Evolutionary conservation across 2,888 invertebrate genomes (phyloP), one percentile per base, ranked within the genome.

Genomic region (Lycia hirtaria): DNA sequence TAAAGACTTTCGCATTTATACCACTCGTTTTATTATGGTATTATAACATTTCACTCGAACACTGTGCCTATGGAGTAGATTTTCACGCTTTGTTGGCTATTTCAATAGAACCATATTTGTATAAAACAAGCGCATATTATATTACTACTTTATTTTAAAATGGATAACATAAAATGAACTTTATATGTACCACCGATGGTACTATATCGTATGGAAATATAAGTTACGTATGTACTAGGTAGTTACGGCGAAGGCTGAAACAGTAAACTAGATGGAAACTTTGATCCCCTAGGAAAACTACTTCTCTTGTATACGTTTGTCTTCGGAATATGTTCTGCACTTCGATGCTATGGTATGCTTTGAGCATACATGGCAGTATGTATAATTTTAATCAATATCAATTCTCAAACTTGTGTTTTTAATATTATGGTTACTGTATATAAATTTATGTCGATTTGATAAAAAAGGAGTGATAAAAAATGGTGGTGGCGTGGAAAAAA

Each of bases 221-320:
- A 41, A 14, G 22, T n/a, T n/a, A n/a, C n/a, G n/a, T n/a, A n/a
- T n/a, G n/a, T n/a, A n/a, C n/a, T n/a, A n/a, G n/a, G n/a, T n/a
- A 17, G 17, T 28, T 41, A 30, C 19, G 6, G 19, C 30, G 5
- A 47, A 33, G 37, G 47, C 22, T 35, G 12, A 47, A 20, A n/a
- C 32, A 15, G 24, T 40, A 47, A 47, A 45, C 15, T 24, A 7
- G 33, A 32, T 30, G 26, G 35, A 35, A 52, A 37, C 35, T 52
- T 20, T 1, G 32, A 40, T 32, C 54, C 32, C 54, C 14, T 2
- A 32, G 54, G 47, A 47, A 45, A 45, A 38, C 37, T 10, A 28
- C 19, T 32, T 35, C 12, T 35, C 35, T 22, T 26, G 14, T 40
- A 20, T 12, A 54, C 40, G 45, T 54, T 47, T 47, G 26, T 47